Percentiles rank a stretch among this genome's conserved stretches.
phyloP scores from a whole-genome alignment of 2,888 invertebrate species.

The Eristalis pertinax region DNA sequence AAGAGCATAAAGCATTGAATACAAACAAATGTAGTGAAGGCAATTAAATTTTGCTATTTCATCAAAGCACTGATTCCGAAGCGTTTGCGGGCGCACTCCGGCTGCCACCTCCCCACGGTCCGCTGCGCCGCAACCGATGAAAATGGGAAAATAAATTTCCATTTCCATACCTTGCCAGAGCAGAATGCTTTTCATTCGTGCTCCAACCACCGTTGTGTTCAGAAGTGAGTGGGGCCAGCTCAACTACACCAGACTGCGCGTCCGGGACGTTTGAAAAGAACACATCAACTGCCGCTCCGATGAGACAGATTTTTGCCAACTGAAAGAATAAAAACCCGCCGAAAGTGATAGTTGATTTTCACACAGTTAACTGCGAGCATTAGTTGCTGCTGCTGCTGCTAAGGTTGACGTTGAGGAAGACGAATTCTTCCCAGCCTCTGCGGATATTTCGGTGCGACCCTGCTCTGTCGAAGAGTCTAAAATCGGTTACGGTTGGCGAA shows the following conservation, averaged over 20 bases:
- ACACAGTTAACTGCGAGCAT: slow-evolving; percentile 1
- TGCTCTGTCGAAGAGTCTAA: slow-evolving; percentile 26
- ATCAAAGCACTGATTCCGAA: slow-evolving; percentile 64
- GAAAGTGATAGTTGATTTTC: slow-evolving; percentile 10
- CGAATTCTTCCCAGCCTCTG: not conserved
- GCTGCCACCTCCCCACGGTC: slow-evolving; percentile 33
- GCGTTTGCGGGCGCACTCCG: slow-evolving; percentile 35
- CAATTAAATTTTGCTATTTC: slow-evolving; percentile 50
- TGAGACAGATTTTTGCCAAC: not conserved
- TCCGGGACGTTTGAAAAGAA: not conserved
- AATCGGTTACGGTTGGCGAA: slow-evolving; percentile 62
- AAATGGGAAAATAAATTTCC: slow-evolving; percentile 69
- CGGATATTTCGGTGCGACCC: not conserved
- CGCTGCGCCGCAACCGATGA: slow-evolving; percentile 42
- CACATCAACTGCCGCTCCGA: not conserved
- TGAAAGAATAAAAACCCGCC: not conserved
- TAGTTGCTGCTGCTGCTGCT: not conserved
- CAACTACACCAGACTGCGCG: not conserved
- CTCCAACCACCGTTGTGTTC: slow-evolving; percentile 65
- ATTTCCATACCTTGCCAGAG: slow-evolving; percentile 59
- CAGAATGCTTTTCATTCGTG: slow-evolving; percentile 68
- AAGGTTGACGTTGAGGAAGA: not conserved
- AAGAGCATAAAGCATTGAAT: slow-evolving; percentile 7
- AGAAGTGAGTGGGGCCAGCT: slow-evolving; percentile 29
- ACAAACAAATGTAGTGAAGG: slow-evolving; percentile 18